phyloP scores from a whole-genome alignment of 2,888 invertebrate genomes.

The Ommatoiulus sabulosus region DNA sequence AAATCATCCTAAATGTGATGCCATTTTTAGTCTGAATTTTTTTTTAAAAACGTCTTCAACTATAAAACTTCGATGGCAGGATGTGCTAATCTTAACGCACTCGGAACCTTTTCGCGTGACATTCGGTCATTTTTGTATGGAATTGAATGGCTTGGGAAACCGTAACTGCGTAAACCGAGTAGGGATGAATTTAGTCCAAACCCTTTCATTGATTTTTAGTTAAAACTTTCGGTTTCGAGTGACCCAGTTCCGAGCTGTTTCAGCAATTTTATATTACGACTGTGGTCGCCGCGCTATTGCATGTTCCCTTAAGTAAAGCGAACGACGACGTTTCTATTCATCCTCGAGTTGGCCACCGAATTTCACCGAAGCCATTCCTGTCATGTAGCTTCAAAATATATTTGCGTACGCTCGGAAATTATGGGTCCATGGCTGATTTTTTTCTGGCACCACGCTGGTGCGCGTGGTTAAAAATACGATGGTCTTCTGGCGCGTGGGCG shows the following conservation, averaged over 20 bases:
- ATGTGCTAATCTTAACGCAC: neutral
- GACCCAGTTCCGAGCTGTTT: neutral
- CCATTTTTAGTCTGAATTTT: too few relatives aligned
- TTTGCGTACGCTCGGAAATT: neutral
- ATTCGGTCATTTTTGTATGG: neutral
- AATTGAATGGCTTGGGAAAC: neutral
- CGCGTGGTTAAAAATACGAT: neutral
- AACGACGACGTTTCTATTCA: neutral
- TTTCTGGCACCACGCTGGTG: neutral
- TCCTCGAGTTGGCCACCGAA: neutral
- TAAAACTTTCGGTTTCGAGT: constrained; percentile 20
- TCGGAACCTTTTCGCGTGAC: neutral
- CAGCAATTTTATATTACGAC: neutral
- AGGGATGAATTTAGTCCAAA: neutral
- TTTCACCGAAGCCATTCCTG: neutral
- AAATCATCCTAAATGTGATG: too few relatives aligned
- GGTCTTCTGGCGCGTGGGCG: neutral
- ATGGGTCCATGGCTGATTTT: neutral
- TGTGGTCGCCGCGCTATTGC: neutral
- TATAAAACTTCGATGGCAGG: too few relatives aligned
- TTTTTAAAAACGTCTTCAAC: too few relatives aligned
- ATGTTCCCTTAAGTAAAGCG: neutral
- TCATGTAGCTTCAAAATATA: neutral
- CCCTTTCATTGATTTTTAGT: constrained; percentile 21
- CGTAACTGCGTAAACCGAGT: neutral